Evolutionary conservation across 2,797 vertebrate genomes (phyloP), one percentile per base, ranked within the genome.

Genomic region (Microctenopoma steveboyesi): DNA sequence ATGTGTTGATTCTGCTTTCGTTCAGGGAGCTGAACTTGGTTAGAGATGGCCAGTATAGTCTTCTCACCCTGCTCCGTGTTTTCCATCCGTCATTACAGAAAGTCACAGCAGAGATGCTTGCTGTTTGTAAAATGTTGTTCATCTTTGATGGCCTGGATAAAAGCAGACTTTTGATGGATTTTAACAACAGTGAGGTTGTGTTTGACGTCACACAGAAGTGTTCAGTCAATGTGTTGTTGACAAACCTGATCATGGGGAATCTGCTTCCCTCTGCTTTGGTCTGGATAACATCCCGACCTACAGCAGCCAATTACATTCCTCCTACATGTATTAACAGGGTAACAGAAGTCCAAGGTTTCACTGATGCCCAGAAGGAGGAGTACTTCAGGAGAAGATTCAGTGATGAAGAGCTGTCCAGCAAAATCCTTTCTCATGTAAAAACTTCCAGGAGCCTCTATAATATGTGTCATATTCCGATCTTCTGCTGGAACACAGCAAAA

Each of bases 1-100:
- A 22, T 12, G 4, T 62, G 35, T 2, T 62, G 13, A 1, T 62
- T 16, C 47, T 30, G 60, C 35, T 51, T 13, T 63, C 47, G 1
- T 63, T 63, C 60, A 63, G 60, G 37, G 60, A 63, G 60, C 60
- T 63, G 48, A 63, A 51, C 60, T 8, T 42, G 35, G 28, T 51
- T 15, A 28, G 0, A 51, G 9, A 51, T 14, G 15, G 5, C 25
- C 15, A 15, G 18, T 40, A 12, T 18, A 62, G 59, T 50, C 59
- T 62, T 12, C 47, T 62, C 18, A 6, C 0, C 2, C 33, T 62
- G 59, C 59, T 62, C 9, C 35, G 1, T 16, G 59, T 62, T 50
- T 50, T 62, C 59, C 46, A 62, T 50, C 59, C 59, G 50, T 14
- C 59, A 7, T 28, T 62, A n/a, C 33, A 62, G 47, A 62, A 51